phyloP scores from a whole-genome alignment of 2,888 invertebrate species.

The Argyra leucocephala region DNA sequence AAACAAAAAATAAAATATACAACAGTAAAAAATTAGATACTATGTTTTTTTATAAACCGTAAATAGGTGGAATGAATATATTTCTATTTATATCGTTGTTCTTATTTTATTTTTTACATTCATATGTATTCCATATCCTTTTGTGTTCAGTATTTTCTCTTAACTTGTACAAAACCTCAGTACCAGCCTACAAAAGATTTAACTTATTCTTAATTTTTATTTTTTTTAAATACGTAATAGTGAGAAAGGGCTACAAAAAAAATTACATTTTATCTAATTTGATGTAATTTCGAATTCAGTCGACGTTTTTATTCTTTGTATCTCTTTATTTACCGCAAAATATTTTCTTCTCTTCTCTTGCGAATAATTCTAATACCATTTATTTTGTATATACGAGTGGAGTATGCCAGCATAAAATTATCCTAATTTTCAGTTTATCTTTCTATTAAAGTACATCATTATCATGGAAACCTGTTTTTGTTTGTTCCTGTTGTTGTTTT shows the following conservation, averaged over 20 bases:
- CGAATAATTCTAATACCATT: too few species aligned
- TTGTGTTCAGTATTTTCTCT: too few species aligned
- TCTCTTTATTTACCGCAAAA: conserved; percentile 6
- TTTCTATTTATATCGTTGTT: background rate
- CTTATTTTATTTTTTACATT: background rate
- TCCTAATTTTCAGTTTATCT: conserved; percentile 1
- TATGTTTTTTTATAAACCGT: background rate
- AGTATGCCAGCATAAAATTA: background rate
- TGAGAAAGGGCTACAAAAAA: background rate
- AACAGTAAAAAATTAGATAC: background rate
- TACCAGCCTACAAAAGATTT: too few species aligned
- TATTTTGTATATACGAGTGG: too few species aligned
- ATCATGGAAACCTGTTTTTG: background rate
- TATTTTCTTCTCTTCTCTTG: background rate
- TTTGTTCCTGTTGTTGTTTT: too few species aligned
- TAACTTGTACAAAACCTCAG: too few species aligned
- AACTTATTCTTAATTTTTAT: too few species aligned
- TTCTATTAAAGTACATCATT: background rate
- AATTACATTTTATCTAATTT: background rate
- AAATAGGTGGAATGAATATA: background rate
- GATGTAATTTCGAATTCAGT: background rate
- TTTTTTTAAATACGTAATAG: too few species aligned
- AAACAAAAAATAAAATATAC: background rate
- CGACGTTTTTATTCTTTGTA: background rate
- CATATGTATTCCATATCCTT: background rate